Conservation (phyloP, 2,113 vertebrate genomes). For the Solea solea region DNA sequence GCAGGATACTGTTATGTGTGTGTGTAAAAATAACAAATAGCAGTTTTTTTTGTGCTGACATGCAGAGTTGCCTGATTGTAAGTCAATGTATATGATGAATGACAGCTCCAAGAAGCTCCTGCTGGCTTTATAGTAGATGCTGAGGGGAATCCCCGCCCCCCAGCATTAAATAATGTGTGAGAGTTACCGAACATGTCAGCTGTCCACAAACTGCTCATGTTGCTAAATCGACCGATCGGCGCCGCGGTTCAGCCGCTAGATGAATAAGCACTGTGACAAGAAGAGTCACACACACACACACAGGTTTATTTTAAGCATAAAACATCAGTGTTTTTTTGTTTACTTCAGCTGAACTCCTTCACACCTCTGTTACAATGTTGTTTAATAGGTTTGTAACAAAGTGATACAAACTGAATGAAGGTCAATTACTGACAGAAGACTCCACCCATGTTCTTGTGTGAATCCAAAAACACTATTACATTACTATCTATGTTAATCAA, state of each 20-base stretch:
- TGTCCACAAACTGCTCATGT: conserved; percentile 34
- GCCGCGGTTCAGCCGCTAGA: conserved; percentile 16
- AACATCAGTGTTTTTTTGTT: too few relatives aligned
- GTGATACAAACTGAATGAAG: too few relatives aligned
- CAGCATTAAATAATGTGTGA: conserved; percentile 25
- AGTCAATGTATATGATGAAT: conserved; percentile 59
- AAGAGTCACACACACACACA: background rate
- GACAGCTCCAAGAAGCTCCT: conserved; percentile 37
- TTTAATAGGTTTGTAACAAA: too few relatives aligned
- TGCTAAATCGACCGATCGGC: conserved; percentile 57
- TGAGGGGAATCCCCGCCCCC: conserved; percentile 44
- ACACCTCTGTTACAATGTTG: too few relatives aligned
- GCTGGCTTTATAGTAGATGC: conserved; percentile 26
- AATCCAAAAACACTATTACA: too few relatives aligned
- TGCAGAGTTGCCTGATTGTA: conserved; percentile 25
- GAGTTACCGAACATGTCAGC: conserved; percentile 44
- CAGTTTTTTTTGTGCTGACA: conserved; percentile 48
- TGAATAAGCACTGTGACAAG: background rate
- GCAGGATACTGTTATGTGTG: conserved; percentile 16
- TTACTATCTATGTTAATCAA: too few relatives aligned
- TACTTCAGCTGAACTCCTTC: too few relatives aligned
- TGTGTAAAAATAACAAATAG: conserved; percentile 41
- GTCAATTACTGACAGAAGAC: too few relatives aligned
- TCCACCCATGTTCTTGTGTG: too few relatives aligned
- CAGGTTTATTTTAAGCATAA: too few relatives aligned